These are phyloP conservation scores for Fabriciana adippe DNA, from an alignment of 2,888 invertebrate genomes.

Conservation along the genomic window DNA sequence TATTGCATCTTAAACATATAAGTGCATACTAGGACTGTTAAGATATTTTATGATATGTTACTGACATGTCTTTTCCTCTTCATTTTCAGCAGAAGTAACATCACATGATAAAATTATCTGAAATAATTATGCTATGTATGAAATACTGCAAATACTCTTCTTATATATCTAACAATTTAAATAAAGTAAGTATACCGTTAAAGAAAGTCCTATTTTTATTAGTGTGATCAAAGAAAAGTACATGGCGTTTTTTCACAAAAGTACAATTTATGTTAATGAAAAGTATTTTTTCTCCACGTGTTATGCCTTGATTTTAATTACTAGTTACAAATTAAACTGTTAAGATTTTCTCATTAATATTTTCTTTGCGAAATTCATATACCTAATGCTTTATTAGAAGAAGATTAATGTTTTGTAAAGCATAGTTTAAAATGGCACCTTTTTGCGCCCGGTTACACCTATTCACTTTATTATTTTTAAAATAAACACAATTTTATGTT, in stretches of 20 bases:
- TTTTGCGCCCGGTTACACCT: neutral
- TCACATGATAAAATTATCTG: constrained; percentile 46
- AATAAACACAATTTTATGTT: neutral
- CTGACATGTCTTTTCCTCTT: constrained; percentile 52
- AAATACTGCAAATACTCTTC: neutral
- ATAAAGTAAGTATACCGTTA: constrained; percentile 46
- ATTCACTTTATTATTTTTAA: neutral
- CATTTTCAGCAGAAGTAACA: constrained; percentile 43
- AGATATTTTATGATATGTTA: constrained; percentile 19
- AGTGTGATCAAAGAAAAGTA: constrained; percentile 30
- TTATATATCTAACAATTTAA: neutral
- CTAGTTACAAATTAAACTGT: constrained; percentile 22
- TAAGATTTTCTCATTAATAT: constrained; percentile 44
- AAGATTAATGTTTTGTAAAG: constrained; percentile 6
- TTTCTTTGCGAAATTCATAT: constrained; percentile 34
- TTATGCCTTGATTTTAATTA: constrained; percentile 61
- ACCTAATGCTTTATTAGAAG: constrained; percentile 40
- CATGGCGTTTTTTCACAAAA: constrained; percentile 26
- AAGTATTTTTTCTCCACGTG: constrained; percentile 35
- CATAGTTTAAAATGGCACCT: neutral
- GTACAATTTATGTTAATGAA: constrained; percentile 15
- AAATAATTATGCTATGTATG: constrained; percentile 19
- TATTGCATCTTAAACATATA: too few relatives aligned
- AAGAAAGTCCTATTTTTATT: constrained; percentile 48
- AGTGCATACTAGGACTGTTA: too few relatives aligned